Base-by-base conservation (phyloP, 2,888 invertebrate genomes). In the Bombyx huttoni region DNA sequence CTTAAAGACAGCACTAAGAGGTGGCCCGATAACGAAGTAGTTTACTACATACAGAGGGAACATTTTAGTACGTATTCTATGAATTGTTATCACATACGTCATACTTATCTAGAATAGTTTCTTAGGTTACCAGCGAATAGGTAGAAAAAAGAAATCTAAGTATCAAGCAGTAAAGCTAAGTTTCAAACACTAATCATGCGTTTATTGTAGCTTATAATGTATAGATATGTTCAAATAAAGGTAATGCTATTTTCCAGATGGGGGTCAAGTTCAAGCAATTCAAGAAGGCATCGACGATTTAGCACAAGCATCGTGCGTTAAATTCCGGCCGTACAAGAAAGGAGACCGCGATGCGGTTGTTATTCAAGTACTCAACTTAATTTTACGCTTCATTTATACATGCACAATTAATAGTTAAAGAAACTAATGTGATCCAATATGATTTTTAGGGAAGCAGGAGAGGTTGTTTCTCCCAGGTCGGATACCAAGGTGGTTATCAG, bases 401-500 rank as follows among this genome's bases (percentile, higher is more conserved):
- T 2, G 12, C 12, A 10, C 40, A 40, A 40, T 40, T 2, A 24
- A 24, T 24, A 5, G 5, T 5, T 24, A 24, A 24, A 5, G 3
- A 24, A 24, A 24, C 24, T 24, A 24, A 24, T 5, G 24, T 24
- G 24, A 24, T 24, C 2, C 2, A 24, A 24, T 24, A 40, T 40
- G 12, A 40, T 40, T 40, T 67, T 13, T 68, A 84, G 86, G 89
- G 88, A 35, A 83, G 75, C 61, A 74, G 81, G 52, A 68, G 76
- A 34, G 89, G 89, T 1, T 90, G 90, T 58, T 89, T 82, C 61
- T 88, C 89, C 0, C 81, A 85, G 70, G 89, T 89, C 8, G 89
- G 89, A 7, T 82, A 82, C 58, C 84, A 87, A 63, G 78, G 87
- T 9, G 84, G 84, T 1, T 87, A 81, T 54, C 85, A 90, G 72